Base-by-base conservation (phyloP, 2,797 vertebrate species). In the Lutjanus argentimaculatus region DNA sequence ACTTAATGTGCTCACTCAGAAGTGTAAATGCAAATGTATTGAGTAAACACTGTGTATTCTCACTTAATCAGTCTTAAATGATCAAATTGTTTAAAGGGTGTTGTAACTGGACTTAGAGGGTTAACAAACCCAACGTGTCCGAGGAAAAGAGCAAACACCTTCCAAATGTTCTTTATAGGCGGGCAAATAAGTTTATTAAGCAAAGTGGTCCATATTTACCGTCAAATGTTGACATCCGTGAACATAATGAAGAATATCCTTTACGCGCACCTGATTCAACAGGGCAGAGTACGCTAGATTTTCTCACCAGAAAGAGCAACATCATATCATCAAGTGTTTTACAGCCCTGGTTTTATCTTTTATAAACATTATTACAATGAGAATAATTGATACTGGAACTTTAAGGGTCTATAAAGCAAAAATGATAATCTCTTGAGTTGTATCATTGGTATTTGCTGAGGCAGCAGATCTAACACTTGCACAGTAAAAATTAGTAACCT, bases 241-340 rank as follows among this genome's bases (percentile, higher is more conserved):
- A 65, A 75, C 45, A 63, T 48, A 57, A 65, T 59, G 25, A 56
- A 57, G 57, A 80, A 89, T 72, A 65, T 84, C 77, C 68, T 77
- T 76, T 7, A 63, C 22, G 40, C 42, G 46, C 92, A 93, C 46
- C 91, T 93, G 92, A 79, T 56, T 85, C 81, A 93, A 94, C 75
- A 86, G 45, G 42, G n/a, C 13, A 63, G 1, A 14, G 4, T 58
- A 4, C 36, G 42, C 46, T 51, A 12, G 0, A 67, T 58, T 64
- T 87, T 89, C 91, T 81, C 89, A 91, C 4, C 51, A 59, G 4
- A 55, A 48, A 51, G n/a, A 49, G 21, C 69, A 67, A 72, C 70
- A 46, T 10, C 8, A 1, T 57, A 19, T 72, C 8, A 67, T 69
- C 7, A 17, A 55, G 43, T 72, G 67, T 75, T 90, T 80, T 78